phyloP scores from a whole-genome alignment of 1,140 invertebrate species.

The Drosophila truncata region DNA sequence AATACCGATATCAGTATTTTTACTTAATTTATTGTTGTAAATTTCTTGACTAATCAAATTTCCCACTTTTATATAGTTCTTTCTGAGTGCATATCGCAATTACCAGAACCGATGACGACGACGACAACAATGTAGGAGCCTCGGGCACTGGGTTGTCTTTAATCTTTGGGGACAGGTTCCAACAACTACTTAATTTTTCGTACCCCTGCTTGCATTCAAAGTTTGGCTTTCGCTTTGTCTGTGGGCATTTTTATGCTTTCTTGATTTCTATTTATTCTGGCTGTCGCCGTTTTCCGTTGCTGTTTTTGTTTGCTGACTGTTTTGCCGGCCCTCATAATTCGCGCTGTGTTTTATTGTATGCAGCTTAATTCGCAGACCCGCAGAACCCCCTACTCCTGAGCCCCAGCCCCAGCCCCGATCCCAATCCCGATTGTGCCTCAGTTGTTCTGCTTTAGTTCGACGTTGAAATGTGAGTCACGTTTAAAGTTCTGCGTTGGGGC shows the following conservation, averaged over 20 bases:
- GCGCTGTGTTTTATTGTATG: constrained; percentile 76
- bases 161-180: constrained; percentile 73
- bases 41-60: too few species aligned
- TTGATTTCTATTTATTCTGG: constrained; percentile 62
- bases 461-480: constrained; percentile 78
- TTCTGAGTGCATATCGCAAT: constrained; percentile 42
- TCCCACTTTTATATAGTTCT: too few species aligned
- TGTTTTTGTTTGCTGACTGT: constrained; percentile 30
- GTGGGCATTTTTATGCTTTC: constrained; percentile 66
- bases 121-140: constrained; percentile 5
- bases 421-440: constrained; percentile 25
- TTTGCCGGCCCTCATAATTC: constrained; percentile 71
- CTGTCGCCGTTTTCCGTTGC: constrained; percentile 7
- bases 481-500: constrained; percentile 65
- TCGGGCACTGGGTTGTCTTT: constrained; percentile 48
- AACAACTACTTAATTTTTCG: constrained; percentile 77
- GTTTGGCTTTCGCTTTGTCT: constrained; percentile 26
- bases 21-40: too few species aligned
- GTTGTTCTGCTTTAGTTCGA: constrained; percentile 12
- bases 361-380: constrained; percentile 62
- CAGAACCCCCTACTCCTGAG: constrained; percentile 1
- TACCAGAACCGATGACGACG: constrained; percentile 40
- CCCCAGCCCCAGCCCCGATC: background rate
- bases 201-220: constrained; percentile 34
- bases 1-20: too few species aligned